phyloP scores from a whole-genome alignment of 2,888 invertebrate genomes.

The Plusia festucae region DNA sequence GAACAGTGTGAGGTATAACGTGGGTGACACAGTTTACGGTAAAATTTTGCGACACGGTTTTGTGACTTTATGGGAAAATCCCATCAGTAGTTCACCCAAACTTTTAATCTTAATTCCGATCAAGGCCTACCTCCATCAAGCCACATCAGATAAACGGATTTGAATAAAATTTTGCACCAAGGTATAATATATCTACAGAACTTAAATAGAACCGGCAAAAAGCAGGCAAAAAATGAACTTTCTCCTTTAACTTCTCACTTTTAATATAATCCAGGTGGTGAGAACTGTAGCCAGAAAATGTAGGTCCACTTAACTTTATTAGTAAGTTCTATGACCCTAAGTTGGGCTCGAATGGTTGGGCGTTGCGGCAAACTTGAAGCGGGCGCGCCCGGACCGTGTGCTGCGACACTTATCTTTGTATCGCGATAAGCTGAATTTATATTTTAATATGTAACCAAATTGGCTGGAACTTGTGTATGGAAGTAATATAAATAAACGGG shows the following conservation, averaged over 20 bases:
- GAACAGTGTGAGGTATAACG: too few relatives aligned
- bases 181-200: neutral
- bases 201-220: neutral
- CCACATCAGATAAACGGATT: constrained; percentile 1
- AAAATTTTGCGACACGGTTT: neutral
- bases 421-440: constrained; percentile 28
- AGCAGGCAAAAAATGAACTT: neutral
- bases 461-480: neutral
- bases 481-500: neutral
- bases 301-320: constrained; percentile 29
- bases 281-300: neutral
- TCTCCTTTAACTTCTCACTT: neutral
- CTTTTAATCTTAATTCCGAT: constrained; percentile 7
- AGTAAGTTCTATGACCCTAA: constrained; percentile 38
- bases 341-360: constrained; percentile 29
- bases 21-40: neutral
- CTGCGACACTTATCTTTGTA: constrained; percentile 41
- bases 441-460: constrained; percentile 12
- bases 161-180: neutral
- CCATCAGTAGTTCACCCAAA: neutral
- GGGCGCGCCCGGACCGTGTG: constrained; percentile 21
- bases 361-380: constrained; percentile 33
- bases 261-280: neutral
- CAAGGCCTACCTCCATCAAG: neutral
- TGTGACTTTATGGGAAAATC: neutral